Conservation (phyloP, 2,797 vertebrate species). For the Neopelma chrysocephalum region DNA sequence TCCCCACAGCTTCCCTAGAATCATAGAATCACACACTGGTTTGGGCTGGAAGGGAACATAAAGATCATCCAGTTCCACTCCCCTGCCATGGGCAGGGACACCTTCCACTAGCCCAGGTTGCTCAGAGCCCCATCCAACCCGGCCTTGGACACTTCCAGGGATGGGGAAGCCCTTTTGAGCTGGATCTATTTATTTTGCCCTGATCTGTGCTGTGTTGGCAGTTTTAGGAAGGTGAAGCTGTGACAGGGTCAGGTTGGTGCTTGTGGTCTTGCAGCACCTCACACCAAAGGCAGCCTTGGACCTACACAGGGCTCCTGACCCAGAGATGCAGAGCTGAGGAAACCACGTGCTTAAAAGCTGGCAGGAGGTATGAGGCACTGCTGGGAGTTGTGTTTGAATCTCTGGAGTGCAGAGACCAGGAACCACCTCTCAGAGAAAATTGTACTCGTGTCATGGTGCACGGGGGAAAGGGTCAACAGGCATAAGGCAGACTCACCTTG, state of each 20-base stretch:
- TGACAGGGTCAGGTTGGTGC: not conserved
- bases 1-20: accelerated
- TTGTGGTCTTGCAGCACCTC: not conserved
- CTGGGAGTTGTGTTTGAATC: not conserved
- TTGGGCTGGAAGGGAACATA: not conserved
- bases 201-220: not conserved
- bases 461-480: not conserved
- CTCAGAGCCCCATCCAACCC: not conserved
- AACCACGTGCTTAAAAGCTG: not conserved
- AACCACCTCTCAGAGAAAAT: not conserved
- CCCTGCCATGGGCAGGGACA: not conserved
- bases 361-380: accelerated
- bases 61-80: not conserved
- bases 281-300: not conserved
- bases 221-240: not conserved
- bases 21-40: too few relatives aligned
- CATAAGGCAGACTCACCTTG: accelerated
- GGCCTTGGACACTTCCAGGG: not conserved
- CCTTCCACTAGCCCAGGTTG: not conserved
- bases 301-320: accelerated
- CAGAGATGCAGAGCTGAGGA: not conserved
- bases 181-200: not conserved
- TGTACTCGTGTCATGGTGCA: not conserved
- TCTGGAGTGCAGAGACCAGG: accelerated
- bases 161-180: not conserved